A percentile compares a stretch with the other conserved stretches of the same genome.
Evolutionary conservation across 2,888 invertebrate species (phyloP).

Genomic region (Maniola hyperantus): DNA sequence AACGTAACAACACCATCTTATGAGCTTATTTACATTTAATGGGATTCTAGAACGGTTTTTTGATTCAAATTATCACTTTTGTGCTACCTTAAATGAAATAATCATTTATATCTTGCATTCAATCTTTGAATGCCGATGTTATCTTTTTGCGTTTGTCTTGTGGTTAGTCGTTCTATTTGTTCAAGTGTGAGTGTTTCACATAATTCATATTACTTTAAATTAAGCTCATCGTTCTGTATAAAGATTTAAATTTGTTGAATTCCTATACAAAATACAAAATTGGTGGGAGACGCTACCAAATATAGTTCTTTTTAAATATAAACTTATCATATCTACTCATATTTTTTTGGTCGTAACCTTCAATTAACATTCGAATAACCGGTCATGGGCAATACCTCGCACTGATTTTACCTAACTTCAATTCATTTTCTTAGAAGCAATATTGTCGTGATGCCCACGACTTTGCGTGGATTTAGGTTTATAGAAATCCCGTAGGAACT

Average conservation of each 20-base stretch:
- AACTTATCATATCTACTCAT: not conserved
- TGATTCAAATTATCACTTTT: not conserved
- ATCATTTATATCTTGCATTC: not conserved
- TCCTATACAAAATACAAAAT: not conserved
- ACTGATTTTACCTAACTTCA: constrained; percentile 5
- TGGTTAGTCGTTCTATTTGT: not conserved
- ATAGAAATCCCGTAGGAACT: too few relatives aligned
- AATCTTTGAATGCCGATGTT: not conserved
- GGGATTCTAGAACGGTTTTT: not conserved
- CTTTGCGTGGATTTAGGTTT: too few relatives aligned
- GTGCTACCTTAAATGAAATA: not conserved
- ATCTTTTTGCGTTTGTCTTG: not conserved
- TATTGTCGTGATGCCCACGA: too few relatives aligned
- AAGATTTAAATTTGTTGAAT: not conserved
- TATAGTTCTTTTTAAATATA: not conserved
- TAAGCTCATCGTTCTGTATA: not conserved
- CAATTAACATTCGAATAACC: constrained; percentile 7
- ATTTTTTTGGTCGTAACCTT: not conserved
- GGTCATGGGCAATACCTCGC: constrained; percentile 20
- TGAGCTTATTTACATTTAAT: constrained; percentile 32
- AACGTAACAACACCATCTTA: constrained; percentile 23
- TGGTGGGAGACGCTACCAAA: not conserved
- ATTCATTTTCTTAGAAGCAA: not conserved
- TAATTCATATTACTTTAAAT: not conserved
- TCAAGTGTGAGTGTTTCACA: not conserved